These are phyloP conservation scores for Platysteira castanea DNA, from an alignment of 2,113 vertebrate genomes.

Conservation along the genomic window DNA sequence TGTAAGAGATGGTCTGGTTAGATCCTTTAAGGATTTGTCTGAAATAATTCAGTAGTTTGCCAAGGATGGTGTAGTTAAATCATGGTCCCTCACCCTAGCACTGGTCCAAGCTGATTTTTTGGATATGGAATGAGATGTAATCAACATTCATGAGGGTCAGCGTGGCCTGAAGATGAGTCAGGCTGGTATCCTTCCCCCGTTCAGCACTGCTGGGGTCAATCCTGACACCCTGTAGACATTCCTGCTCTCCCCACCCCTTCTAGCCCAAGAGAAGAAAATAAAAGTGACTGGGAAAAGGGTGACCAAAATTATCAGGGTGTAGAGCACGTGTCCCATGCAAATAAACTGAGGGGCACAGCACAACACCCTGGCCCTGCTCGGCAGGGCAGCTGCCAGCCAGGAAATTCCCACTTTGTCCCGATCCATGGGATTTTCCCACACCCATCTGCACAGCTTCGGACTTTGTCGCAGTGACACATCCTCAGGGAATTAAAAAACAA, in stretches of 20 bases:
- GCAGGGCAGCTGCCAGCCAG: neutral
- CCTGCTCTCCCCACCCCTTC: neutral
- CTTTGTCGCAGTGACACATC: neutral
- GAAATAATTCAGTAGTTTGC: neutral
- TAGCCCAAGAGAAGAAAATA: neutral
- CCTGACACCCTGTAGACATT: neutral
- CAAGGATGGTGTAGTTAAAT: neutral
- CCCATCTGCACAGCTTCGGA: neutral
- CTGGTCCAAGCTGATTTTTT: neutral
- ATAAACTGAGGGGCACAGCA: neutral
- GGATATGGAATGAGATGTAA: neutral
- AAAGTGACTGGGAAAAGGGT: neutral
- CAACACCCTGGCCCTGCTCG: neutral
- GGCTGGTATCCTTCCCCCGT: neutral
- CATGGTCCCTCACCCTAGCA: neutral
- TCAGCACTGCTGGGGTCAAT: neutral
- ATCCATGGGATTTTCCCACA: neutral
- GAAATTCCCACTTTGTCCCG: neutral
- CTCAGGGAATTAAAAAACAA: neutral
- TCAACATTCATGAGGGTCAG: neutral
- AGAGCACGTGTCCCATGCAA: neutral
- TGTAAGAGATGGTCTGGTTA: neutral
- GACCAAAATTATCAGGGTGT: neutral
- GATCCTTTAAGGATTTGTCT: neutral
- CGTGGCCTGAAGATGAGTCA: neutral